Conservation (phyloP, 2,113 vertebrate genomes). For the Lophotis ruficrista region DNA sequence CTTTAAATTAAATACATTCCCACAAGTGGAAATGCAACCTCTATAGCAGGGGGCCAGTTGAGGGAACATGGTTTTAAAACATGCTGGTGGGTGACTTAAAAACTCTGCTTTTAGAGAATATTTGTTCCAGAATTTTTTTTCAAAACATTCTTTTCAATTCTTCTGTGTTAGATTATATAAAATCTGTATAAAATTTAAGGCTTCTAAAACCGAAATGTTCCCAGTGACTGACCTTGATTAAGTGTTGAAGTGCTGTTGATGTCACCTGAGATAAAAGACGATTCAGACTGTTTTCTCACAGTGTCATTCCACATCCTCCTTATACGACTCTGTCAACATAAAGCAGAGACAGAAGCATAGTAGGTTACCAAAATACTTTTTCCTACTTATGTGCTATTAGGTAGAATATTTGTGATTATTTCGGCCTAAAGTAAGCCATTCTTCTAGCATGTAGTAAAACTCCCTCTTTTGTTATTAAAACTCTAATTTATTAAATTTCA, state of each 20-base stretch:
- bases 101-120: slow-evolving; percentile 48
- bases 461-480: background rate
- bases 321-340: slow-evolving; percentile 96
- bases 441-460: background rate
- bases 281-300: slow-evolving; percentile 99
- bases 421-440: background rate
- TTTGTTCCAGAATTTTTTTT: slow-evolving; percentile 30
- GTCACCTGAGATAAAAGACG: slow-evolving; percentile 99
- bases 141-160: slow-evolving; percentile 55
- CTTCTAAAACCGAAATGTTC: slow-evolving; percentile 75
- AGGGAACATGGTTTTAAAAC: slow-evolving; percentile 68
- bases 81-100: slow-evolving; percentile 45
- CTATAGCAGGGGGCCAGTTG: slow-evolving; percentile 65
- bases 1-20: slow-evolving; percentile 69
- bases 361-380: background rate
- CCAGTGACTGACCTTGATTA: slow-evolving; percentile 98
- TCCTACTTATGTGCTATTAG: background rate
- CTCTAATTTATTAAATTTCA: background rate
- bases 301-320: slow-evolving; percentile 99
- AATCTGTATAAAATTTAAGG: slow-evolving; percentile 52
- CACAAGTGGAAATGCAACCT: slow-evolving; percentile 78
- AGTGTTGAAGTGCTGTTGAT: slow-evolving; percentile 99
- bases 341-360: slow-evolving; percentile 61
- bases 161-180: slow-evolving; percentile 50
- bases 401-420: background rate